Conservation (phyloP, 2,113 vertebrate species). For the Platysternon megacephalum region DNA sequence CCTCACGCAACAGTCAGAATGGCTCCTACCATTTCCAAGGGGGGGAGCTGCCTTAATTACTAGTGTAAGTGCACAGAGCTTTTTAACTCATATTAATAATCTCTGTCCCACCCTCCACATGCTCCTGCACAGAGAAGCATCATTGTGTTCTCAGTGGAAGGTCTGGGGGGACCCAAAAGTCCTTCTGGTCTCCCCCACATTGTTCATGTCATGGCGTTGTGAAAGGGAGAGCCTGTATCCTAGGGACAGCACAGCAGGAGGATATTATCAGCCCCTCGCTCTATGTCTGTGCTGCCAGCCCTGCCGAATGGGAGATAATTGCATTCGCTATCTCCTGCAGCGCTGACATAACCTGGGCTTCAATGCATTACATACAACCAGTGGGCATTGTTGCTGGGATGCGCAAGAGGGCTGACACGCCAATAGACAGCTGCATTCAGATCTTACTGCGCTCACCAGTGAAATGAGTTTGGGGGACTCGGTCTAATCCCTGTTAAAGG, state of each 20-base stretch:
- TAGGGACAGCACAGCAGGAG: not conserved
- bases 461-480: not conserved
- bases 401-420: not conserved
- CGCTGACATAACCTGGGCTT: not conserved
- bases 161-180: not conserved
- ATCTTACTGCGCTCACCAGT: rapidly evolving
- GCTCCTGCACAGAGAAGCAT: not conserved
- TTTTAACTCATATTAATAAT: not conserved
- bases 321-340: not conserved
- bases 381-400: not conserved
- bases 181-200: not conserved
- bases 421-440: not conserved
- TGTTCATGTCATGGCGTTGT: not conserved
- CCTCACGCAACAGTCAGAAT: not conserved
- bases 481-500: not conserved
- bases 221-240: not conserved
- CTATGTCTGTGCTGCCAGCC: not conserved
- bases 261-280: not conserved
- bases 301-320: not conserved
- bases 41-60: not conserved
- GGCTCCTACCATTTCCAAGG: not conserved
- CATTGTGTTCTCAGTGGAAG: not conserved
- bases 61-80: not conserved
- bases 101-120: not conserved
- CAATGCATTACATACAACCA: not conserved